phyloP scores from a whole-genome alignment of 2,113 vertebrate species.

The Menura novaehollandiae region DNA sequence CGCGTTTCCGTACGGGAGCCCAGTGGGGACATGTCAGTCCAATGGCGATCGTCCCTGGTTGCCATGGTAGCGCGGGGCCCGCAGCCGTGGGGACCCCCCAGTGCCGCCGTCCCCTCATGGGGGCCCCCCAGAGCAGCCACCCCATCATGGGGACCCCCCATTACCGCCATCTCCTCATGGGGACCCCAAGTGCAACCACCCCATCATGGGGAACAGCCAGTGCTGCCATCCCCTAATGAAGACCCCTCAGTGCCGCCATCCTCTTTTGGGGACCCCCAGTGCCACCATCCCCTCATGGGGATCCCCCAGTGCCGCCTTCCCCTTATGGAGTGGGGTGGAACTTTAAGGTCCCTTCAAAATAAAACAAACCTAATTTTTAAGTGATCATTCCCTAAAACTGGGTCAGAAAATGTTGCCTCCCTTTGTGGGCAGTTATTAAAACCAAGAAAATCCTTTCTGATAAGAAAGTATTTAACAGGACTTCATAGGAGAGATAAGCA shows the following conservation, averaged over 20 bases:
- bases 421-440: background rate
- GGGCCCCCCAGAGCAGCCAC: accelerated
- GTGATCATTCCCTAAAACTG: background rate
- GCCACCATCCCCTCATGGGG: too few relatives aligned
- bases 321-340: too few relatives aligned
- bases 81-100: background rate
- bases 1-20: background rate
- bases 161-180: accelerated
- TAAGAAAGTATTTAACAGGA: background rate
- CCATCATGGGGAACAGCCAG: too few relatives aligned
- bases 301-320: background rate
- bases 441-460: background rate
- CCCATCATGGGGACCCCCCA: background rate
- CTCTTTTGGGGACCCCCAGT: background rate
- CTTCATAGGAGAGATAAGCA: background rate
- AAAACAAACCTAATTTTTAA: background rate
- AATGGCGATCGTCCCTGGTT: background rate
- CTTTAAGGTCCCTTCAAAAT: background rate
- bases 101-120: too few relatives aligned
- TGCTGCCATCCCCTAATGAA: background rate
- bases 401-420: background rate
- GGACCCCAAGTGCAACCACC: background rate
- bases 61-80: background rate
- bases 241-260: background rate
- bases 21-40: accelerated